Percentiles rank a stretch among this genome's conserved stretches.
phyloP scores from a whole-genome alignment of 2,888 invertebrate species.

The Drosophila koepferae region DNA sequence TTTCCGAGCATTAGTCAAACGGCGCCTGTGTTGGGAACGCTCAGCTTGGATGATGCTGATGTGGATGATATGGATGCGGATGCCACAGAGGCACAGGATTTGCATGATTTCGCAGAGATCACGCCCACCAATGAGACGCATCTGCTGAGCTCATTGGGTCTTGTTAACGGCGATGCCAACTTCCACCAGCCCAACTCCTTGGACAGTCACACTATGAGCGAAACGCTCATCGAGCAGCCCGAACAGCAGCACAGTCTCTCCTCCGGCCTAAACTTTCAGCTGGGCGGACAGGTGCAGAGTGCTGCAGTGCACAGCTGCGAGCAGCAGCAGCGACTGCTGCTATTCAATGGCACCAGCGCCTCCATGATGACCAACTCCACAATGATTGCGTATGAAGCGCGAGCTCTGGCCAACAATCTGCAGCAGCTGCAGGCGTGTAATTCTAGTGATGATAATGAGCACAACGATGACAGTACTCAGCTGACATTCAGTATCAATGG shows the following conservation, averaged over 20 bases:
- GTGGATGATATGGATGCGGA: slow-evolving; percentile 86
- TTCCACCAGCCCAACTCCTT: slow-evolving; percentile 72
- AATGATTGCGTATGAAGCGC: slow-evolving; percentile 91
- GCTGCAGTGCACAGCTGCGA: slow-evolving; percentile 64
- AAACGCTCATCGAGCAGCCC: slow-evolving; percentile 67
- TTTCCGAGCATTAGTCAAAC: slow-evolving; percentile 93
- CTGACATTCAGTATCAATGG: slow-evolving; percentile 87
- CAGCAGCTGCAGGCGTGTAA: slow-evolving; percentile 55
- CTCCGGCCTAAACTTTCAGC: slow-evolving; percentile 38
- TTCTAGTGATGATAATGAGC: slow-evolving; percentile 53
- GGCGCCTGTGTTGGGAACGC: slow-evolving; percentile 89
- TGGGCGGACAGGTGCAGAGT: slow-evolving; percentile 47
- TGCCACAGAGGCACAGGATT: slow-evolving; percentile 64
- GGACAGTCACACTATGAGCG: slow-evolving; percentile 58
- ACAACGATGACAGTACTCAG: slow-evolving; percentile 44
- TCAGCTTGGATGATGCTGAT: slow-evolving; percentile 87
- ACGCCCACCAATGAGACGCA: slow-evolving; percentile 82
- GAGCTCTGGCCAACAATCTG: slow-evolving; percentile 88
- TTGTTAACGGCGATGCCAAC: slow-evolving; percentile 20
- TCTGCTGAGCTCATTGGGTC: slow-evolving; percentile 42
- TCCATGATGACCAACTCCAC: slow-evolving; percentile 89
- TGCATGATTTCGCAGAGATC: slow-evolving; percentile 79
- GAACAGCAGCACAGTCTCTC: slow-evolving; percentile 29
- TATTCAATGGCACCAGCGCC: slow-evolving; percentile 85
- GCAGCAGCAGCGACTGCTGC: slow-evolving; percentile 70